Percentiles rank a stretch among this genome's conserved stretches.
Conservation (phyloP, 2,113 vertebrate genomes). For the Microtus montanus region DNA sequence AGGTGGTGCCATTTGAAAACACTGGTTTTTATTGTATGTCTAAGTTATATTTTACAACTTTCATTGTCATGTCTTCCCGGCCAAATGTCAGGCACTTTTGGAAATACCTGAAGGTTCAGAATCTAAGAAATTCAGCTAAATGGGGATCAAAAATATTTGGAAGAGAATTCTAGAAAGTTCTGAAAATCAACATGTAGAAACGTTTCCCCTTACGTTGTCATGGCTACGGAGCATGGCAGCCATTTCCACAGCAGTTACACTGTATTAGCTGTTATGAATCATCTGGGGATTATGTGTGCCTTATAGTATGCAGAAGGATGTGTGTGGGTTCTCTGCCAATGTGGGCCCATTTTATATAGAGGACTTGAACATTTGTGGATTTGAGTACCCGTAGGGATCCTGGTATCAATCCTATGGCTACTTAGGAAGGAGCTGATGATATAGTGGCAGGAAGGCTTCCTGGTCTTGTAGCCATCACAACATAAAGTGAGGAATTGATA, state of each 20-base stretch:
- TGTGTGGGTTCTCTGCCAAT: neutral
- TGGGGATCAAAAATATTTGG: neutral
- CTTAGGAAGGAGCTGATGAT: neutral
- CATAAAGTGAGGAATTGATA: neutral
- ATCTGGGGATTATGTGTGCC: neutral
- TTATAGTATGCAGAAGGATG: neutral
- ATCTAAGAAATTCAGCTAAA: neutral
- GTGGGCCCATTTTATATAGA: neutral
- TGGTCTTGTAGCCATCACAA: neutral
- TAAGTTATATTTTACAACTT: neutral
- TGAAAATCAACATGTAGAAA: neutral
- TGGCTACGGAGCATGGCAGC: neutral
- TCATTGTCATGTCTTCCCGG: neutral
- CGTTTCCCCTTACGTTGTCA: neutral
- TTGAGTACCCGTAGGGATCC: neutral
- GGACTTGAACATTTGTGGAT: neutral
- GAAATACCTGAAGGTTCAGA: neutral
- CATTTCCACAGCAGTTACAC: neutral
- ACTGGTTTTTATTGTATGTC: neutral
- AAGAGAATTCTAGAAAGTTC: neutral
- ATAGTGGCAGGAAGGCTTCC: neutral
- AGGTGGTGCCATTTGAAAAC: neutral
- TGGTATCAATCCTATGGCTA: neutral
- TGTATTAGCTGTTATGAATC: neutral
- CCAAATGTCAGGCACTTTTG: neutral